A percentile compares a stretch with the other conserved stretches of the same genome.
Conservation (phyloP, 1,140 invertebrate species). For the Eumeta japonica region DNA sequence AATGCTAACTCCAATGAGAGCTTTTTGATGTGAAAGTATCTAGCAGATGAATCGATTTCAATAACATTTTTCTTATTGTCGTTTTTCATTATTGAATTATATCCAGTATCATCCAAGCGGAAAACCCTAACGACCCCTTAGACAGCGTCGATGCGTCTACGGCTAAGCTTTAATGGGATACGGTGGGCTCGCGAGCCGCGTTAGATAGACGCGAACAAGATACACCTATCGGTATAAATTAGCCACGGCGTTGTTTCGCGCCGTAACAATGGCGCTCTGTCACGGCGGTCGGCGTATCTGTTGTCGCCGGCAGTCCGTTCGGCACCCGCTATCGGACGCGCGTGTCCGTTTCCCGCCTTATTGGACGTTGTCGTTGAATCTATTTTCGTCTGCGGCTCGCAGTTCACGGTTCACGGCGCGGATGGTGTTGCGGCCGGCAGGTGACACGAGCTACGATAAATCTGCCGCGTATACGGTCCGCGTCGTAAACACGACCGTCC, state of each 20-base stretch:
- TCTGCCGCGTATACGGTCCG: slow-evolving; percentile 30
- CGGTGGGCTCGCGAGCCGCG: neutral
- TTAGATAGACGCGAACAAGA: slow-evolving; percentile 34
- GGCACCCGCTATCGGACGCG: slow-evolving; percentile 13
- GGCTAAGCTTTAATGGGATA: neutral
- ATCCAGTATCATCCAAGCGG: no score
- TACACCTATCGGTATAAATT: slow-evolving; percentile 50
- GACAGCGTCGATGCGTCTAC: no score
- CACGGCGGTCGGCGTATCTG: slow-evolving; percentile 45
- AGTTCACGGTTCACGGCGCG: slow-evolving; percentile 25
- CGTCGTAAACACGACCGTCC: slow-evolving; percentile 37
- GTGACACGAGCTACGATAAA: slow-evolving; percentile 48
- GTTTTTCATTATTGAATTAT: no score
- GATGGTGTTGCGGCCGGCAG: slow-evolving; percentile 46
- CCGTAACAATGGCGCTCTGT: slow-evolving; percentile 46
- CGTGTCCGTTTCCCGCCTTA: no score
- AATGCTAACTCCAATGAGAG: no score
- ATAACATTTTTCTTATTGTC: no score
- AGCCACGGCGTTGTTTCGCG: slow-evolving; percentile 39
- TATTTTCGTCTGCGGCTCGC: no score
- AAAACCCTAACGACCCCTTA: no score
- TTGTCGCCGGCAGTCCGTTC: slow-evolving; percentile 34
- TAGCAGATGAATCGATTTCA: no score
- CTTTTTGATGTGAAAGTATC: no score
- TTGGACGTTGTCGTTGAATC: no score